Percentiles rank a stretch among this genome's conserved stretches.
Evolutionary conservation across 1,140 invertebrate species (phyloP).

Genomic region (honey bee (Apis mellifera)): DNA sequence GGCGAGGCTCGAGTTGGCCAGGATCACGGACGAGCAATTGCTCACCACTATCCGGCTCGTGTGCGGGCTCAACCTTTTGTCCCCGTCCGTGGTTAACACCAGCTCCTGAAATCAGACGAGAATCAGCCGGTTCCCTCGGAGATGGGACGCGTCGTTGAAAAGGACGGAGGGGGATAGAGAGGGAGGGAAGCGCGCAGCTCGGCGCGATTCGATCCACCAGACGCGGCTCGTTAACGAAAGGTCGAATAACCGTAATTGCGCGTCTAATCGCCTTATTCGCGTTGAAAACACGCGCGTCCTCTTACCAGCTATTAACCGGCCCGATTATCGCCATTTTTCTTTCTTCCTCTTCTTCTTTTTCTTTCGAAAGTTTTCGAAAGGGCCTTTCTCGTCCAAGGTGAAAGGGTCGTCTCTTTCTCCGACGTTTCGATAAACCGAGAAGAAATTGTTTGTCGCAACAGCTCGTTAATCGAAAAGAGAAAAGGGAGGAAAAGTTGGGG

Average conservation of each 20-base stretch:
- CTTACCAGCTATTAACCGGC: slow-evolving; percentile 45
- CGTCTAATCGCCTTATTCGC: slow-evolving; percentile 69
- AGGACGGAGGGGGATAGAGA: not conserved
- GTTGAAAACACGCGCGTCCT: slow-evolving; percentile 46
- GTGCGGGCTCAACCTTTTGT: slow-evolving; percentile 81
- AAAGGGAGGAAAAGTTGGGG: no score
- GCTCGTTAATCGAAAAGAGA: no score
- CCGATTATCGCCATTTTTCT: slow-evolving; percentile 60
- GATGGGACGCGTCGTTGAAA: not conserved
- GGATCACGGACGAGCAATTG: slow-evolving; percentile 81
- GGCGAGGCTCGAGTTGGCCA: slow-evolving; percentile 80
- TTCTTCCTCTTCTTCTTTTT: no score
- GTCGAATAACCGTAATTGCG: slow-evolving; percentile 71
- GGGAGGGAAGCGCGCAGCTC: not conserved
- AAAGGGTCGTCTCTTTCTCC: no score
- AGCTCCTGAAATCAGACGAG: slow-evolving; percentile 79
- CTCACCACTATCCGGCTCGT: slow-evolving; percentile 81
- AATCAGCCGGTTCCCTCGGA: not conserved
- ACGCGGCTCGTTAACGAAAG: slow-evolving; percentile 36
- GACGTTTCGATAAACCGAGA: no score
- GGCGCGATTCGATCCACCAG: not conserved
- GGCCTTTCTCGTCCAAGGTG: no score
- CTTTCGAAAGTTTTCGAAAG: no score
- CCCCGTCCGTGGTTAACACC: slow-evolving; percentile 82
- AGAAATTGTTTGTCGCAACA: no score